Evolutionary conservation across 2,888 invertebrate species (phyloP).

Genomic region (Chrysopilus asiliformis): DNA sequence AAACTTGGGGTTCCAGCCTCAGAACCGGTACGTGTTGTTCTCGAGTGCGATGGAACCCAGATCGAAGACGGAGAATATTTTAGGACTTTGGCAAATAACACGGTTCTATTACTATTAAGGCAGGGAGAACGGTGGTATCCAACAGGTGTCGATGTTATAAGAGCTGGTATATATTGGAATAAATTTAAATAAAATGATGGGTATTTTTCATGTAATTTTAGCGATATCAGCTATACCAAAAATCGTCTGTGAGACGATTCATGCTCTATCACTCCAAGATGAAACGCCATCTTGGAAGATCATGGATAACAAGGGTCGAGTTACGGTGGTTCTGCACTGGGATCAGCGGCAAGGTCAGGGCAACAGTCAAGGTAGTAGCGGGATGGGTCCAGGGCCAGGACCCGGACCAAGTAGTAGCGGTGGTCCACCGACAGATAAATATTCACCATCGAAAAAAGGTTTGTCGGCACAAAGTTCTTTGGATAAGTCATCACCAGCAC

Average conservation of each 20-base stretch:
- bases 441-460: conserved; percentile 37
- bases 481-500: conserved; percentile 42
- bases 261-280: conserved; percentile 89
- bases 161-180: conserved; percentile 62
- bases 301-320: conserved; percentile 95
- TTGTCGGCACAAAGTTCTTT: conserved; percentile 47
- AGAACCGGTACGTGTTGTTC: conserved; percentile 79
- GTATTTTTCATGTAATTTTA: conserved; percentile 35
- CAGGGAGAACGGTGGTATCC: conserved; percentile 89
- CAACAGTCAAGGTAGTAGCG: conserved; percentile 34
- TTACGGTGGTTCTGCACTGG: conserved; percentile 94
- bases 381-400: conserved; percentile 38
- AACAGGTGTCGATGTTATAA: conserved; percentile 86
- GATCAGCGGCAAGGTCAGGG: conserved; percentile 68
- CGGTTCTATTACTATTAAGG: conserved; percentile 74
- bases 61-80: conserved; percentile 95
- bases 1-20: conserved; percentile 75
- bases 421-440: conserved; percentile 33
- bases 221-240: conserved; percentile 91
- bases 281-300: conserved; percentile 97
- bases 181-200: not conserved
- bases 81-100: conserved; percentile 83
- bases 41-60: conserved; percentile 93
- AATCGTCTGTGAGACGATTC: conserved; percentile 95
- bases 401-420: conserved; percentile 27